phyloP scores from a whole-genome alignment of 2,797 vertebrate species.

The Sebastes matsubarae region DNA sequence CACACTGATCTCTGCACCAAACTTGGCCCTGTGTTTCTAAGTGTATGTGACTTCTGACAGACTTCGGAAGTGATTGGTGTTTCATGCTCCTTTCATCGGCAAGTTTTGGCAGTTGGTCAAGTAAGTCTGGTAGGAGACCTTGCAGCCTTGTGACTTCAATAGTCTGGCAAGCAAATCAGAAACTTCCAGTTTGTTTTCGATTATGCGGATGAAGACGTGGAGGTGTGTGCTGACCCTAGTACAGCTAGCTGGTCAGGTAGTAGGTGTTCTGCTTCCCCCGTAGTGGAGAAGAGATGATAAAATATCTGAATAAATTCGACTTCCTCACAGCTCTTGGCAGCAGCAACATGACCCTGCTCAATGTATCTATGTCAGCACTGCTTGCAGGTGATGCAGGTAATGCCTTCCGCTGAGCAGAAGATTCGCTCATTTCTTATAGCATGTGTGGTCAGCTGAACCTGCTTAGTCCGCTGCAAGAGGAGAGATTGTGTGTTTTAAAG shows the following conservation, averaged over 20 bases:
- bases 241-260: background rate
- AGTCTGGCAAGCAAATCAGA: background rate
- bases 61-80: slow-evolving; percentile 13
- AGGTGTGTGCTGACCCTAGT: background rate
- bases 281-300: background rate
- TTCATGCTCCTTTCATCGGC: slow-evolving; percentile 20
- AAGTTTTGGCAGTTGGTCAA: slow-evolving; percentile 12
- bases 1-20: slow-evolving; percentile 6
- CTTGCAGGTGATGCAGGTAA: background rate
- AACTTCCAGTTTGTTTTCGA: background rate
- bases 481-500: too few relatives aligned
- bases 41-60: slow-evolving; percentile 21
- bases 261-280: background rate
- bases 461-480: background rate
- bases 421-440: background rate
- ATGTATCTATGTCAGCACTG: background rate
- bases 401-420: background rate
- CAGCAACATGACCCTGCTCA: background rate
- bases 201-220: background rate
- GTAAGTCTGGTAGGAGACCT: slow-evolving; percentile 7
- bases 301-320: background rate
- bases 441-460: background rate
- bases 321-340: background rate
- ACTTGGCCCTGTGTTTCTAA: background rate
- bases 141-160: slow-evolving; percentile 1